These are phyloP conservation scores for Paramuricea clavata DNA, from an alignment of 92 coral and sea anemone genomes.

Conservation along the genomic window DNA sequence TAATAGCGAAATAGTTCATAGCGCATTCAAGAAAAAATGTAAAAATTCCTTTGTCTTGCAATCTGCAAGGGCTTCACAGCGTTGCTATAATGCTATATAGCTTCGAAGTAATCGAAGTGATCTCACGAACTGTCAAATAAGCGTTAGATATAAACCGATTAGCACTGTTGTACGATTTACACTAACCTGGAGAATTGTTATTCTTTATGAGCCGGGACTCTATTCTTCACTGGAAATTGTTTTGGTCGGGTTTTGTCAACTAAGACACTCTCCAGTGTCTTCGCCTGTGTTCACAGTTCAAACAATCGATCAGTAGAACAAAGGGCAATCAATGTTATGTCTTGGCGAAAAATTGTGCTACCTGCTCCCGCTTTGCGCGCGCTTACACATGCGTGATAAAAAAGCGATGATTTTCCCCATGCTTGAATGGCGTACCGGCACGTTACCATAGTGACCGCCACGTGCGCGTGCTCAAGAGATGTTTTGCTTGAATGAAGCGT, in stretches of 20 bases:
- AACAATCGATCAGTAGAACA: constrained; percentile 47
- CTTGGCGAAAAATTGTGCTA: constrained; percentile 32
- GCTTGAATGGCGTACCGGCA: constrained; percentile 22
- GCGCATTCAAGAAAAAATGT: too few species aligned
- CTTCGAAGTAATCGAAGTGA: neutral
- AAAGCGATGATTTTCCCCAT: neutral
- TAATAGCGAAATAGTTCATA: too few species aligned
- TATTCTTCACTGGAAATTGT: constrained; percentile 41
- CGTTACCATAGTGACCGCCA: constrained; percentile 22
- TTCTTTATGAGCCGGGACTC: constrained; percentile 43
- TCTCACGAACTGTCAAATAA: neutral
- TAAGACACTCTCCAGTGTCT: constrained; percentile 36
- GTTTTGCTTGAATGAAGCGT: constrained; percentile 38
- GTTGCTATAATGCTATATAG: neutral
- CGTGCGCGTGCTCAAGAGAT: neutral
- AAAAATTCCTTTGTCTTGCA: too few species aligned
- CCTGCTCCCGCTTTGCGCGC: constrained; percentile 18
- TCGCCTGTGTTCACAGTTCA: constrained; percentile 33
- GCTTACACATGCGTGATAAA: constrained; percentile 14
- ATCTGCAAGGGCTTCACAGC: too few species aligned
- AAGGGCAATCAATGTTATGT: constrained; percentile 31
- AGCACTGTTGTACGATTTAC: neutral
- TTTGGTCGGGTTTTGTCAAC: constrained; percentile 49
- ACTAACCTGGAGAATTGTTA: constrained; percentile 32
- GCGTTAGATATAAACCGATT: constrained; percentile 2